Percentiles rank a stretch among this genome's conserved stretches.
Conservation (phyloP, 2,113 vertebrate genomes). For the Atlantisia rogersi region DNA sequence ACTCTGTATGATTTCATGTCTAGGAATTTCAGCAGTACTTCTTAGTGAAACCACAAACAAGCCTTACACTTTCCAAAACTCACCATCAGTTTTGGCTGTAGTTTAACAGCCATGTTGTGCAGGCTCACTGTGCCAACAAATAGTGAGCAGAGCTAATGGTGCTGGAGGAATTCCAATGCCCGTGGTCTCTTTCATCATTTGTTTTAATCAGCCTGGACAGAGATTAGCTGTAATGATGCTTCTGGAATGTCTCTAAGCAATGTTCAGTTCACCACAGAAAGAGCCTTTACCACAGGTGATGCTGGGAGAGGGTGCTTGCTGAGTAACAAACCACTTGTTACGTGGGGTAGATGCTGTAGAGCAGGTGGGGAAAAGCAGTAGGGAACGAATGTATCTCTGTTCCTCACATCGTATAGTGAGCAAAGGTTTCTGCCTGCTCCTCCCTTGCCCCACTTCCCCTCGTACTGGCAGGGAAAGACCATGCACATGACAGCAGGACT, state of each 20-base stretch:
- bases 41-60: not conserved
- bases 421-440: not conserved
- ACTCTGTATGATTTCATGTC: not conserved
- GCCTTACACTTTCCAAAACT: not conserved
- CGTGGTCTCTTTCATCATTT: not conserved
- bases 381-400: not conserved
- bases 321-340: not conserved
- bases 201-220: constrained; percentile 50
- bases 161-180: constrained; percentile 19
- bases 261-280: not conserved
- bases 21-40: not conserved
- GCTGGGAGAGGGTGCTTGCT: not conserved
- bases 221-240: constrained; percentile 54
- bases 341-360: not conserved
- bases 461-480: not conserved
- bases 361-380: fast-evolving
- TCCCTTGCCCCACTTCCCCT: not conserved
- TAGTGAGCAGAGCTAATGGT: not conserved
- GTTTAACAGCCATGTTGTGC: not conserved
- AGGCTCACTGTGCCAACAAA: not conserved
- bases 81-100: not conserved
- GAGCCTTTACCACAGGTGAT: not conserved
- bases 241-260: constrained; percentile 45
- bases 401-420: not conserved
- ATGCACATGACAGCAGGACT: not conserved